Evolutionary conservation across 2,888 invertebrate species (phyloP), one percentile per base, ranked within the genome.

Genomic region (Laspeyria flexula): DNA sequence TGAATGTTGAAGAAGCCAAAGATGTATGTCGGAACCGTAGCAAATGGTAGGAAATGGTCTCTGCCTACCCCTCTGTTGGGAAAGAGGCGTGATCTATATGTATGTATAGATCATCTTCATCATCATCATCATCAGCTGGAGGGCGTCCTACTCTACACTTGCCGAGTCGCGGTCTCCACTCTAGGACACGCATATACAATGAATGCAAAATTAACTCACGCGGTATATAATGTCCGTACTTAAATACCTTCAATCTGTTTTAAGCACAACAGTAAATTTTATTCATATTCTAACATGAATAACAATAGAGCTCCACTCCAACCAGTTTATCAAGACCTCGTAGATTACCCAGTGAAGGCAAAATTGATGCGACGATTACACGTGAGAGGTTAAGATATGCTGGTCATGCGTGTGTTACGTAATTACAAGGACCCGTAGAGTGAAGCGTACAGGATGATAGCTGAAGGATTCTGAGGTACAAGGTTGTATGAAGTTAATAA

Each of bases 381-480:
- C 30, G 37, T 37, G 38, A 11, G 37, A 15, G 64, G 15, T 38
- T 57, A 46, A n/a, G 40, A 6, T 40, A 45, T 11, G 10, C 33
- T 60, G 52, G 68, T 34, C 3, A 30, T 34, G 11, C 29, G 15
- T 49, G 38, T 50, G 55, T 47, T 54, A 52, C 34, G 49, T 53
- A 64, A 53, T 68, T 67, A 68, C 55, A 34, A 39, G 29, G 16
- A 23, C 3, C 12, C 11, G 25, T 1, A 16, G 21, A 34, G 46
- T 43, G 39, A 53, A 39, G 40, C 34, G 25, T 31, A 30, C 44
- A 23, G 16, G 15, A 13, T 35, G 27, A n/a, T 30, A 29, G 43
- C 47, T 53, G 46, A 43, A 59, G 65, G 61, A 60, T 60, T 48
- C 23, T 38, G 46, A 55, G 48, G 52, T 55, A 59, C 58, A 58